Percentiles rank a stretch among this genome's conserved stretches.
Evolutionary conservation across 2,797 vertebrate species (phyloP).

Genomic region (Octomys mimax): DNA sequence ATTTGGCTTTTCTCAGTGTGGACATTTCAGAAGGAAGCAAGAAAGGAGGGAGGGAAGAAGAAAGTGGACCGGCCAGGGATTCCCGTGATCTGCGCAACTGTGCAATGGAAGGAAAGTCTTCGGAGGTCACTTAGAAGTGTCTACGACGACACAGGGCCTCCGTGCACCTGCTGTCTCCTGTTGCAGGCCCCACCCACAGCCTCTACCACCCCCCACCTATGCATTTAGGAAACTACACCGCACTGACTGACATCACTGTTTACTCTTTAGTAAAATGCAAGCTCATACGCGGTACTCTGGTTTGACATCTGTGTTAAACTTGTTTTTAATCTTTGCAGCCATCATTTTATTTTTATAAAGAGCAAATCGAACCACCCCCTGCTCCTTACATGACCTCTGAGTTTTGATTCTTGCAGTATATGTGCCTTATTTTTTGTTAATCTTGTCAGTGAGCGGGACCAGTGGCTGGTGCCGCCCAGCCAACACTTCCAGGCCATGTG

Average conservation of each 20-base stretch:
- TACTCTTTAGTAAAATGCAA: background rate
- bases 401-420: constrained; percentile 91
- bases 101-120: background rate
- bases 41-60: background rate
- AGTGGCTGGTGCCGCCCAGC: constrained; percentile 93
- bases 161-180: background rate
- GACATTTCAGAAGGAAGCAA: constrained; percentile 20
- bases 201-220: background rate
- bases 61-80: background rate
- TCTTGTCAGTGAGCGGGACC: constrained; percentile 91
- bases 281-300: constrained; percentile 3
- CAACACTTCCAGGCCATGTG: constrained; percentile 75
- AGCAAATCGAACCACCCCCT: background rate
- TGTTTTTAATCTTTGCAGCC: constrained; percentile 19
- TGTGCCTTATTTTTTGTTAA: constrained; percentile 97
- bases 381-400: constrained; percentile 64
- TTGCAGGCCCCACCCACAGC: background rate
- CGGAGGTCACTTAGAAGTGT: background rate
- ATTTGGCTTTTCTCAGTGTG: background rate
- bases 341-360: constrained; percentile 48
- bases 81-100: rapidly evolving
- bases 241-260: background rate
- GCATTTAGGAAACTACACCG: background rate
- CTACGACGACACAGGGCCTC: background rate
- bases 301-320: constrained; percentile 1